Conservation (phyloP, 2,113 vertebrate species). For the Gobius niger region DNA sequence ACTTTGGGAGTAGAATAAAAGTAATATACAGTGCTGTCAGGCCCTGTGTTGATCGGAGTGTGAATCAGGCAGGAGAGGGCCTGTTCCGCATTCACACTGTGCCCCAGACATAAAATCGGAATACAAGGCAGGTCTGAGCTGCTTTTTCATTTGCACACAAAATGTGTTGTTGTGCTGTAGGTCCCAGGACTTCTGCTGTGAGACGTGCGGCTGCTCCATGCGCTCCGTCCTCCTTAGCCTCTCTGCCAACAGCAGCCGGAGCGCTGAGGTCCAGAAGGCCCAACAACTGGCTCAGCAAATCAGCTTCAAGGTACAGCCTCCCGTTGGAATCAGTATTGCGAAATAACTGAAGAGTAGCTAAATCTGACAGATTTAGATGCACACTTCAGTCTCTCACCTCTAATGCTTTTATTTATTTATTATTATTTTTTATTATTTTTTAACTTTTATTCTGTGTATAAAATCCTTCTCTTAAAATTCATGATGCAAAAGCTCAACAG, state of each 20-base stretch:
- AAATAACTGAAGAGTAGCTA: too few species aligned
- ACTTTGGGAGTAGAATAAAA: neutral
- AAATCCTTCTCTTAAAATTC: too few species aligned
- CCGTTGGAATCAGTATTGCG: neutral
- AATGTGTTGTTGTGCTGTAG: slow-evolving; percentile 65
- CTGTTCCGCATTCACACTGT: slow-evolving; percentile 34
- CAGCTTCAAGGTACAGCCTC: slow-evolving; percentile 87
- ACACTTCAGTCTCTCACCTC: too few species aligned
- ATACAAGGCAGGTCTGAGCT: neutral
- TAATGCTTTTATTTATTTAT: too few species aligned
- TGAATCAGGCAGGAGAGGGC: slow-evolving; percentile 29
- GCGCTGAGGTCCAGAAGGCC: slow-evolving; percentile 84
- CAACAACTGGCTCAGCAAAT: slow-evolving; percentile 94
- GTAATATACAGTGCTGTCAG: neutral
- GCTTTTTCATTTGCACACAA: slow-evolving; percentile 25
- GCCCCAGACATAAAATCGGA: slow-evolving; percentile 17
- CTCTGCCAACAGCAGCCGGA: slow-evolving; percentile 82
- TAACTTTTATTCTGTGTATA: too few species aligned
- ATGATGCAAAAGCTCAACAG: too few species aligned
- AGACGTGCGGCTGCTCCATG: slow-evolving; percentile 87
- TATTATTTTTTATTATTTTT: too few species aligned
- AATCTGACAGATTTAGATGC: too few species aligned
- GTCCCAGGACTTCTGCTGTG: slow-evolving; percentile 95
- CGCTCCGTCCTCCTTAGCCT: slow-evolving; percentile 84
- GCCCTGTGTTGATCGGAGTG: neutral